Evolutionary conservation across 2,113 vertebrate species (phyloP).

Genomic region (Lophotis ruficrista): DNA sequence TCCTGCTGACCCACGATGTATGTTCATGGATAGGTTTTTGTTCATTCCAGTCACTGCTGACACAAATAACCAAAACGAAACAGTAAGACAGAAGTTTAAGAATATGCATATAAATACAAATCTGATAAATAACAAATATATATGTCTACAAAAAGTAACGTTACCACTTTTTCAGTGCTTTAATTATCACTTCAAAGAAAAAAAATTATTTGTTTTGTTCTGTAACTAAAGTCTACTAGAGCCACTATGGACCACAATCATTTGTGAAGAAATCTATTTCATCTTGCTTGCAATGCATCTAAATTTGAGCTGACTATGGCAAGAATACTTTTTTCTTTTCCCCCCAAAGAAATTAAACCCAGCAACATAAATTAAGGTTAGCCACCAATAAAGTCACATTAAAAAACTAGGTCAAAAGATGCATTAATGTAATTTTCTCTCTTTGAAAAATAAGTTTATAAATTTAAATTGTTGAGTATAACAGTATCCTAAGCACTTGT

Average conservation of each 20-base stretch:
- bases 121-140: background rate
- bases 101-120: background rate
- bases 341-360: background rate
- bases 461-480: background rate
- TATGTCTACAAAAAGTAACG: background rate
- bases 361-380: background rate
- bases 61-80: background rate
- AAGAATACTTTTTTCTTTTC: background rate
- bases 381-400: background rate
- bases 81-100: background rate
- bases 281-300: background rate
- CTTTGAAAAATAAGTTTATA: background rate
- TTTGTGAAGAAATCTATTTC: background rate
- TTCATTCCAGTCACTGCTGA: background rate
- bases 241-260: background rate
- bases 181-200: slow-evolving; percentile 9
- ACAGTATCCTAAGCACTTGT: background rate
- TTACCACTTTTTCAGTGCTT: background rate
- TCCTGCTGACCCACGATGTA: background rate
- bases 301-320: background rate
- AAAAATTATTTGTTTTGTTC: background rate
- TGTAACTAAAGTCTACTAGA: background rate
- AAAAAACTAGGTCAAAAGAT: slow-evolving; percentile 4
- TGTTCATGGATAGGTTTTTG: background rate
- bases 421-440: background rate